Evolutionary conservation across 2,797 vertebrate genomes (phyloP), one percentile per base, ranked within the genome.

Genomic region (Aldrovandia affinis): DNA sequence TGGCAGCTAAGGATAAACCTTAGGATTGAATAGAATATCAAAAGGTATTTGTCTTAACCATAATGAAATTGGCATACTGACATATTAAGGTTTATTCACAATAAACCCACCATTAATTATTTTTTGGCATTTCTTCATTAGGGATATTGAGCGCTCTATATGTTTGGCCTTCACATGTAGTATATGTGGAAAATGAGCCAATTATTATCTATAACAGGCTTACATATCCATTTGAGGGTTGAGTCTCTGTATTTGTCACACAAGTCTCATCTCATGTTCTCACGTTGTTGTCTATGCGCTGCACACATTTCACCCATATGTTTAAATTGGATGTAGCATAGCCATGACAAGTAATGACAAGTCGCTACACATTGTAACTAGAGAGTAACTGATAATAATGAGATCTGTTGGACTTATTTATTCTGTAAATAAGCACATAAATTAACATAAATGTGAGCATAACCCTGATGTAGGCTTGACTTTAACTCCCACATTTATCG

Each of bases 401-500:
- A 70, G 30, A 44, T 47, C 42, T 77, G 20, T 77, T 25, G 22
- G 39, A n/a, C 7, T 2, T 47, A 44, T 77, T 77, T 77, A 25
- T 77, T n/a, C 9, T 47, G 42, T 44, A 47, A 77, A 77, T 77
- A 77, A 44, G 25, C 20, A 3, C 9, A n/a, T 44, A 47, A 77
- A 77, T 77, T 25, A 77, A 77, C 25, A 20, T 25, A 77, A 44
- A 42, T 18, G 55, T 30, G 0, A 33, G 30, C 63, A 42, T 70
- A 68, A 68, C 25, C 25, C 44, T 54, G 59, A 70, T 25, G 15
- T 3, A 25, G 75, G n/a, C 18, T 42, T 73, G 39, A 77, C 36
- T 36, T 47, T 12, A 83, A 44, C 25, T 81, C 39, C 12, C 28
- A 5, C 61, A 63, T 83, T 84, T 84, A 39, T 63, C 33, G 54